Evolutionary conservation across 35 echinoderm and acorn worm genomes (phyloP), one percentile per base, ranked within the genome.

Genomic region (Apostichopus californicus): DNA sequence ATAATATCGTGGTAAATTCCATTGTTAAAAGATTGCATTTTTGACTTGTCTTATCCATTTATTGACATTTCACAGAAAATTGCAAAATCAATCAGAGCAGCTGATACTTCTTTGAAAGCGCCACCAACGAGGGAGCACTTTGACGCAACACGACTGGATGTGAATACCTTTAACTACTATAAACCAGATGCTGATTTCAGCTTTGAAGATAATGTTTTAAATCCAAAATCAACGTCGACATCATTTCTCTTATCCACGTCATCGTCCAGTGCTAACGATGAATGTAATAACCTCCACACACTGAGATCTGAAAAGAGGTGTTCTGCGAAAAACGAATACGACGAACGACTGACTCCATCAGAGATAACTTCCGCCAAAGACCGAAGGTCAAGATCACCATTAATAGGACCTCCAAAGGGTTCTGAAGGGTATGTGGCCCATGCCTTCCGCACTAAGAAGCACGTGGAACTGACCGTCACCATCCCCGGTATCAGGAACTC

Each of bases 221-320:
- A 17, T 1, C 34, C 86, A 53, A 89, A 54, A 17, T 34, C 86
- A 66, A 89, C 63, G 4, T 89, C 86, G 3, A 46, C 8, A n/a
- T 89, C 61, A 13, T 64, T 46, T 24, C 86, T 89, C 23, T 89
- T 89, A 28, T 89, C 86, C 5, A 14, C 86, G 23, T 11, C 86
- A 17, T 26, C 86, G 6, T 25, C 20, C 5, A 20, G 17, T 6
- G 21, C 71, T 75, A 20, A 18, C 17, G 71, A n/a, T 14, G 17
- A 7, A 1, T 61, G 58, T 61, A 46, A 46, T 46, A 22, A 22
- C 6, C 71, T 18, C 2, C 17, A 14, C 15, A 75, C 71, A 6
- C 17, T 14, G 3, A 75, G 71, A 20, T 20, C 71, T 7, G 71
- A 75, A 82, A 82, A 17, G 3, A 53, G 80, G 55, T 14, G 8